These are phyloP conservation scores for Ailurus styani DNA, from an alignment of 2,113 vertebrate species.

Conservation along the genomic window DNA sequence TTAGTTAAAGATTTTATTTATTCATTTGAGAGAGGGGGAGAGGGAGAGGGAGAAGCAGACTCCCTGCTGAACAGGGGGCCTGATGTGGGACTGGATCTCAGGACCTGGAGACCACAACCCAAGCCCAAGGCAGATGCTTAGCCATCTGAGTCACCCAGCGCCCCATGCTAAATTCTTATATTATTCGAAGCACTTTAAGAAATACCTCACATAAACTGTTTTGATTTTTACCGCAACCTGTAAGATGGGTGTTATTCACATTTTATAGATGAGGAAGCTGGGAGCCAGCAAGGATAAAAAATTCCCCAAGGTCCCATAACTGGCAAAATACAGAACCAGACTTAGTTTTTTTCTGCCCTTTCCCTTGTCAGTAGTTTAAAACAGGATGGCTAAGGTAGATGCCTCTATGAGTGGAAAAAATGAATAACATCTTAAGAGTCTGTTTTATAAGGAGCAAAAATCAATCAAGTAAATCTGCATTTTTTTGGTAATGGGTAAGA, in stretches of 20 bases:
- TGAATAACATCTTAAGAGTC: constrained; percentile 12
- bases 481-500: not conserved
- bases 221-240: not conserved
- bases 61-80: too few relatives aligned
- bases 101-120: too few relatives aligned
- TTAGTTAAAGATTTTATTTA: too few relatives aligned
- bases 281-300: not conserved
- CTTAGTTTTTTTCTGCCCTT: not conserved
- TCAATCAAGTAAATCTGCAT: not conserved
- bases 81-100: too few relatives aligned
- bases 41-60: too few relatives aligned
- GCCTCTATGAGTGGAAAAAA: not conserved
- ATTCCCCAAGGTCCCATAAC: not conserved
- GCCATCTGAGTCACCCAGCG: too few relatives aligned
- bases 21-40: too few relatives aligned
- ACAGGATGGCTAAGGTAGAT: not conserved
- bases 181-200: not conserved
- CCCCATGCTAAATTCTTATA: not conserved
- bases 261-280: not conserved
- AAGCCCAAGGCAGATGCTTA: too few relatives aligned
- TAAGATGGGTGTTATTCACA: not conserved
- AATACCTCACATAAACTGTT: not conserved
- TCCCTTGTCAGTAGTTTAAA: not conserved
- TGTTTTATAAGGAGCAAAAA: constrained; percentile 25
- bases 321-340: not conserved